phyloP scores from a whole-genome alignment of 1,140 invertebrate genomes.

The Hetaerina americana region DNA sequence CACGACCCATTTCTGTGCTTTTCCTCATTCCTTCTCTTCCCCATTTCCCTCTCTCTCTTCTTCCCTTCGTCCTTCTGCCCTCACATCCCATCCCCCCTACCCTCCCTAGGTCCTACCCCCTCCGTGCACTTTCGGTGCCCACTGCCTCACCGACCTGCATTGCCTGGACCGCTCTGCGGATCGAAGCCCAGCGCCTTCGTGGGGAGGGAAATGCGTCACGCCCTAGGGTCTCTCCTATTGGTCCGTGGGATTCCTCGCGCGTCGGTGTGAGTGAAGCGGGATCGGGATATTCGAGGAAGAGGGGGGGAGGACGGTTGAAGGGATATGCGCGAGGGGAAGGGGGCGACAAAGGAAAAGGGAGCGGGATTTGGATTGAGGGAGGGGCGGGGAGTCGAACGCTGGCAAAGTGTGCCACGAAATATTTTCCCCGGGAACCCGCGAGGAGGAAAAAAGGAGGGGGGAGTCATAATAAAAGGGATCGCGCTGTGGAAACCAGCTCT shows the following conservation, averaged over 20 bases:
- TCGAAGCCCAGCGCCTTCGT: background rate
- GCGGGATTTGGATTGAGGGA: background rate
- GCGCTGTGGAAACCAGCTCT: too few species aligned
- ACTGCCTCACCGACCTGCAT: background rate
- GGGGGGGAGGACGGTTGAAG: too few species aligned
- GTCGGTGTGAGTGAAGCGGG: too few species aligned
- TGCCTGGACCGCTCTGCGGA: background rate
- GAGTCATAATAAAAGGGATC: too few species aligned
- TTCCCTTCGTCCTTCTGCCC: background rate
- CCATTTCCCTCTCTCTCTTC: background rate
- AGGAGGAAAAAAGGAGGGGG: too few species aligned
- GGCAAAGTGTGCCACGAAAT: background rate
- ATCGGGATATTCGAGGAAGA: too few species aligned
- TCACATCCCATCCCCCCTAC: background rate
- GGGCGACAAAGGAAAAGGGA: background rate
- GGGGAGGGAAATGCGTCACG: background rate
- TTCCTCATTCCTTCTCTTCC: too few species aligned
- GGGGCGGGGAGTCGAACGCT: too few species aligned
- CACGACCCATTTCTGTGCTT: too few species aligned
- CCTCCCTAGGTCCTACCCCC: background rate
- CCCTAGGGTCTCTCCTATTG: background rate
- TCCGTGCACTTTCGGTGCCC: too few species aligned
- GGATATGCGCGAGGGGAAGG: too few species aligned
- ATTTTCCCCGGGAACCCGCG: background rate
- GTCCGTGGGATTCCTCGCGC: background rate